Evolutionary conservation across 2,888 invertebrate species (phyloP), one percentile per base, ranked within the genome.

Genomic region (Urechis unicinctus): DNA sequence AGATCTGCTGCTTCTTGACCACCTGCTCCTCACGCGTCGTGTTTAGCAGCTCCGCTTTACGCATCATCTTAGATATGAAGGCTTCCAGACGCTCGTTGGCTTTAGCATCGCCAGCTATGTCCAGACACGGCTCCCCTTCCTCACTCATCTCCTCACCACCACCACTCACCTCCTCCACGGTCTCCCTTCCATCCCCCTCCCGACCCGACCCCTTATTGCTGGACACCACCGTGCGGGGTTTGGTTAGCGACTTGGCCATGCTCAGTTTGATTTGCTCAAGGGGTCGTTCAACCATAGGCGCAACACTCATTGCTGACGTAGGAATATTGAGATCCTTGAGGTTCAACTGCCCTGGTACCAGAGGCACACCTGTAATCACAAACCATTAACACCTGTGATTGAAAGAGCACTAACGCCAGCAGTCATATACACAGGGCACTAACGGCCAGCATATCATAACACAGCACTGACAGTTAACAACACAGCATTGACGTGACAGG

Each of bases 1-100:
- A 80, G 67, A 87, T 86, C 61, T 74, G 73, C 70, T 85, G 85
- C 74, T 86, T 85, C 69, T 86, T 84, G 53, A 84, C 79, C 61
- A 84, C 83, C 67, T 86, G 85, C 63, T 86, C 86, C 65, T 85
- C 79, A 51, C 71, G 68, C 44, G 73, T 74, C 29, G 70, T 65
- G 50, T 68, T 68, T 51, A 67, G 65, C 48, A 68, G 63, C 49
- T 72, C 70, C 31, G 75, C 77, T 59, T 75, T 73, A 29, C 72
- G 69, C 73, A 78, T 75, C 66, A 78, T 77, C 58, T 70, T 73
- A 61, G 71, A 78, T 51, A 78, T 78, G 55, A 77, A 73, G 22
- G 71, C 71, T 61, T 77, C 78, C 56, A 78, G 66, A 56, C 73
- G 64, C 56, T 78, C 77, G 47, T 72, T 71, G 29, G 73, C 72